Conservation (phyloP, 2,797 vertebrate species). For the Acrocephalus scirpaceus region DNA sequence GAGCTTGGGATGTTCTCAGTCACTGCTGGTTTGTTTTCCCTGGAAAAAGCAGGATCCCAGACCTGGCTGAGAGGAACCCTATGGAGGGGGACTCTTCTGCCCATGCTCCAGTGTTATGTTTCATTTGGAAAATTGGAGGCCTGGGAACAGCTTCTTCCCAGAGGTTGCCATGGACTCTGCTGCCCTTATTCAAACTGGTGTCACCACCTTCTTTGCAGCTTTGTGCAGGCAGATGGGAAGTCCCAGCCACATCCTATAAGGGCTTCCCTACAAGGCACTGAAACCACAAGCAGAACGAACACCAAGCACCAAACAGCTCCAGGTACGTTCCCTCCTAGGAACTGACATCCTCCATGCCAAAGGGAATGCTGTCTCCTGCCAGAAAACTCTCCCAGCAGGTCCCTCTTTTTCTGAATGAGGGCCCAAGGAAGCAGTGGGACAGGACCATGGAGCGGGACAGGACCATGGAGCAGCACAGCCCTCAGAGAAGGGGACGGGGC, state of each 20-base stretch:
- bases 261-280: neutral
- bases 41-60: neutral
- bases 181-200: neutral
- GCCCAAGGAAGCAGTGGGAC: neutral
- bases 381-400: neutral
- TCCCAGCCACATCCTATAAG: neutral
- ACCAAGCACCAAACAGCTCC: accelerated
- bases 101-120: neutral
- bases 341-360: neutral
- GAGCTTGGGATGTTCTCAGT: neutral
- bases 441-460: neutral
- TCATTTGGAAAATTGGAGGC: neutral
- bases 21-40: too few species aligned
- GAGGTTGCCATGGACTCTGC: neutral
- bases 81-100: neutral
- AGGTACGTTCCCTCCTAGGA: neutral
- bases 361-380: neutral
- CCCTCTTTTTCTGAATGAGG: neutral
- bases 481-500: neutral
- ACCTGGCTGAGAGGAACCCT: neutral
- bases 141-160: neutral
- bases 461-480: neutral
- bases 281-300: neutral
- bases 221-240: neutral
- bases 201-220: neutral